Percentiles rank a stretch among this genome's conserved stretches.
phyloP scores from a whole-genome alignment of 2,797 vertebrate species.

The Phrynocephalus vlangalii region DNA sequence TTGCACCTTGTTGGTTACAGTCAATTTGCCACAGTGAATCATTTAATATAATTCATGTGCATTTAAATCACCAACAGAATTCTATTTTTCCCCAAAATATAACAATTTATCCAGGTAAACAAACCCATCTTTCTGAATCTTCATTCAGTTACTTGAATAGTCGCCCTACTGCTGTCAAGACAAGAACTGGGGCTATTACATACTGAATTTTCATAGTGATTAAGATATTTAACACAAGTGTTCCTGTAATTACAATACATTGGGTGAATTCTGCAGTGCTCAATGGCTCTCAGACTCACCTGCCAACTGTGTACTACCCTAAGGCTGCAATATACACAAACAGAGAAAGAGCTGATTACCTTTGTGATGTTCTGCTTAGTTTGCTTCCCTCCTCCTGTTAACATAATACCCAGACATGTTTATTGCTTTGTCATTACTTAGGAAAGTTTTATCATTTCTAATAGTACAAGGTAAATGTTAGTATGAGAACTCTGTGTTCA shows the following conservation, averaged over 20 bases:
- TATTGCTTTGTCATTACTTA: neutral
- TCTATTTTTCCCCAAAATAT: too few species aligned
- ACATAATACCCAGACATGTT: accelerated
- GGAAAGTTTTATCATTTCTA: neutral
- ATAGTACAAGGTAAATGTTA: constrained; percentile 21
- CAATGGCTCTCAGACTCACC: neutral
- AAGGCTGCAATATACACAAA: constrained; percentile 21
- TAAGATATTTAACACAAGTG: constrained; percentile 41
- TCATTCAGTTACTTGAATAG: neutral
- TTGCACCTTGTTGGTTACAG: too few species aligned
- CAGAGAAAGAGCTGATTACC: constrained; percentile 8
- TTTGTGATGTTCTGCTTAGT: constrained; percentile 18
- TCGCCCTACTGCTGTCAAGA: constrained; percentile 6
- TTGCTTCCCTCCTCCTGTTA: neutral
- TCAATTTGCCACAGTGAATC: too few species aligned
- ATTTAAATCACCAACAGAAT: too few species aligned
- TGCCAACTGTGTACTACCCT: neutral
- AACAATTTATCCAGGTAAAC: constrained; percentile 8
- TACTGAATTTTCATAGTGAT: neutral
- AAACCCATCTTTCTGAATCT: neutral
- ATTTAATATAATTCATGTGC: too few species aligned
- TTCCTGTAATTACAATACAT: constrained; percentile 37
- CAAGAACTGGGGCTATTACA: constrained; percentile 1
- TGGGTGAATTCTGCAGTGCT: neutral
- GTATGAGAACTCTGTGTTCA: neutral